Evolutionary conservation across 2,113 vertebrate species (phyloP).

Genomic region (Ceyx cyanopectus): DNA sequence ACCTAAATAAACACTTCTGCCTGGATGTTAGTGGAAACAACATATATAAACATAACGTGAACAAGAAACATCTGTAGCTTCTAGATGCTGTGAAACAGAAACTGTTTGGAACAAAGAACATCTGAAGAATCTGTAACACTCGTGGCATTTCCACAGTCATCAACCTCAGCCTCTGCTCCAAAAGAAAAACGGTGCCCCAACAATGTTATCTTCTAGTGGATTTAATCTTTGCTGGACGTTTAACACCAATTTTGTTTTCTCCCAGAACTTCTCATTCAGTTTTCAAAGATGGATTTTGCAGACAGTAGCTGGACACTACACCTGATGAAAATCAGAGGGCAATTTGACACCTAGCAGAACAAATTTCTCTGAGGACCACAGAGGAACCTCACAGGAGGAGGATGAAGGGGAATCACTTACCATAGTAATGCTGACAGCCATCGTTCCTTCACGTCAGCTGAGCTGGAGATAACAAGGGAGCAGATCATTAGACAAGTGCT

Average conservation of each 20-base stretch:
- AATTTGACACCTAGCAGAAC: not conserved
- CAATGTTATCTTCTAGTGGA: not conserved
- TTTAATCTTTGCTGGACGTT: not conserved
- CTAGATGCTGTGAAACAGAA: not conserved
- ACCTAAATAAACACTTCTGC: not conserved
- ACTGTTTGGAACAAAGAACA: not conserved
- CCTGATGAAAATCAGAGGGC: not conserved
- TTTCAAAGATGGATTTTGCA: not conserved
- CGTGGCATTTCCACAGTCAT: not conserved
- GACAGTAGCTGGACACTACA: not conserved
- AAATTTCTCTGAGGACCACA: not conserved
- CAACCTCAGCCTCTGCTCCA: not conserved
- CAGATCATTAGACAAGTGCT: conserved; percentile 26
- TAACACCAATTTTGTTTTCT: not conserved
- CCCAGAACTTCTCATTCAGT: not conserved
- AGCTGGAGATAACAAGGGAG: conserved; percentile 73
- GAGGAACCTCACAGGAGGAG: not conserved
- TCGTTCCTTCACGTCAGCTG: conserved; percentile 76
- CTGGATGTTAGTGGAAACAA: not conserved
- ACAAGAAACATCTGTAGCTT: not conserved
- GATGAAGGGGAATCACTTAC: conserved; percentile 52
- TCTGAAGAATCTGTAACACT: not conserved
- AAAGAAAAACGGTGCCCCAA: not conserved
- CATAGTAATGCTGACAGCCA: conserved; percentile 78
- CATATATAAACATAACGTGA: not conserved